Percentiles rank a stretch among this genome's conserved stretches.
phyloP scores from a whole-genome alignment of 2,888 invertebrate genomes.

The Portevinia maculata region DNA sequence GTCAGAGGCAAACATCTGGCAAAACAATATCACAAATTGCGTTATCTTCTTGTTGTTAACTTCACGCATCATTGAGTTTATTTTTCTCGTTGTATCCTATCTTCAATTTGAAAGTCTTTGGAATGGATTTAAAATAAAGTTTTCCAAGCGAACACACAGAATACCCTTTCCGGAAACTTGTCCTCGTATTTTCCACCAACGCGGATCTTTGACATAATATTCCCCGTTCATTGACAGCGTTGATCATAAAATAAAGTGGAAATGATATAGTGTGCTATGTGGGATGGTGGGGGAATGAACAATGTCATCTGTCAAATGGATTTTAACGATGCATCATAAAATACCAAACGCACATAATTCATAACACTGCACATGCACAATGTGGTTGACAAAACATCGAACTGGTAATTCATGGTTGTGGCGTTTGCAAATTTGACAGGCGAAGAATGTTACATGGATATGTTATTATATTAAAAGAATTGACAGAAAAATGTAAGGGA shows the following conservation, averaged over 20 bases:
- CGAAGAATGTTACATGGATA: neutral
- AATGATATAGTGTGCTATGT: slow-evolving; percentile 1
- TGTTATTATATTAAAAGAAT: neutral
- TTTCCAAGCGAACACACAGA: neutral
- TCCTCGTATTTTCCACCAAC: slow-evolving; percentile 2
- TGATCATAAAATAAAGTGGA: slow-evolving; percentile 51
- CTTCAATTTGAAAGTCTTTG: slow-evolving; percentile 33
- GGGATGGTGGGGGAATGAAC: slow-evolving; percentile 13
- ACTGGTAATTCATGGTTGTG: neutral
- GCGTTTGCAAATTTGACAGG: neutral
- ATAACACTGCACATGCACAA: slow-evolving; percentile 7
- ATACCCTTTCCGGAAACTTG: slow-evolving; percentile 15
- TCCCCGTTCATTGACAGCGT: slow-evolving; percentile 14
- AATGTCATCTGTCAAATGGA: slow-evolving; percentile 58
- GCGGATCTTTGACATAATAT: slow-evolving; percentile 5
- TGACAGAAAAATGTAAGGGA: too few relatives aligned
- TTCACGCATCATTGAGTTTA: slow-evolving; percentile 6
- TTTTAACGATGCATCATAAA: slow-evolving; percentile 45
- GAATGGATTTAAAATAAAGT: slow-evolving; percentile 21
- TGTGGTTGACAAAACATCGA: slow-evolving; percentile 15
- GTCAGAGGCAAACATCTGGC: slow-evolving; percentile 17
- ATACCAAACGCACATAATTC: slow-evolving; percentile 15
- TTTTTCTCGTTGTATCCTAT: neutral
- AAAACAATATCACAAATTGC: neutral
- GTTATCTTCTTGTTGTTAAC: neutral